phyloP scores from a whole-genome alignment of 1,140 invertebrate species.

The Trinorchestia longiramus region DNA sequence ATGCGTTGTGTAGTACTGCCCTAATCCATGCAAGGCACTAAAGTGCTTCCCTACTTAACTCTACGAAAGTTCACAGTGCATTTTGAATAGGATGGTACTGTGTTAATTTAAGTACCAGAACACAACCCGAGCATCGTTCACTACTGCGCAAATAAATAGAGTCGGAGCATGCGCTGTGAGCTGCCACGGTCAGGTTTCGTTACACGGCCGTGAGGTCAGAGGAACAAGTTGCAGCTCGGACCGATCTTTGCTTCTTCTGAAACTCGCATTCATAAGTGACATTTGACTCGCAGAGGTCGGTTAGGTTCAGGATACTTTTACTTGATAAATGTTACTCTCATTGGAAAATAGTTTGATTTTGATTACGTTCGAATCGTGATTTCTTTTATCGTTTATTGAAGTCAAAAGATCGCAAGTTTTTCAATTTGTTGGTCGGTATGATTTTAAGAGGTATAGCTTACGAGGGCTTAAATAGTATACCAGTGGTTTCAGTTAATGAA shows the following conservation, averaged over 20 bases:
- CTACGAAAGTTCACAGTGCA: not conserved
- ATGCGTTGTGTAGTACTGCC: not conserved
- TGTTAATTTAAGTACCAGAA: not conserved
- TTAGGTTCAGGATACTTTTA: not conserved
- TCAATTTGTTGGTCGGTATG: no score
- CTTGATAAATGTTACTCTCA: not conserved
- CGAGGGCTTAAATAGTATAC: not conserved
- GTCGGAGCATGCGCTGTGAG: not conserved
- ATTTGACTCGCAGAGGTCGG: not conserved
- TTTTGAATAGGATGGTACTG: not conserved
- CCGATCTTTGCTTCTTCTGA: not conserved
- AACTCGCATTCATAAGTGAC: not conserved
- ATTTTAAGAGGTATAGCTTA: not conserved
- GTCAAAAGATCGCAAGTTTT: no score
- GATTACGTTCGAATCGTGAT: no score
- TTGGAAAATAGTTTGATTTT: not conserved
- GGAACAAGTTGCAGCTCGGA: not conserved
- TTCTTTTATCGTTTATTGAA: no score
- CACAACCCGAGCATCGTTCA: not conserved
- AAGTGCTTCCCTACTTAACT: not conserved
- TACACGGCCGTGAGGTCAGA: not conserved
- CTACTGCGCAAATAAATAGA: not conserved
- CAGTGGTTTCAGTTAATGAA: not conserved
- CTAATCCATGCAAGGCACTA: not conserved
- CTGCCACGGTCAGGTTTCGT: not conserved